Conservation (phyloP, 2,797 vertebrate genomes). For the Hypotaenidia philippensis region DNA sequence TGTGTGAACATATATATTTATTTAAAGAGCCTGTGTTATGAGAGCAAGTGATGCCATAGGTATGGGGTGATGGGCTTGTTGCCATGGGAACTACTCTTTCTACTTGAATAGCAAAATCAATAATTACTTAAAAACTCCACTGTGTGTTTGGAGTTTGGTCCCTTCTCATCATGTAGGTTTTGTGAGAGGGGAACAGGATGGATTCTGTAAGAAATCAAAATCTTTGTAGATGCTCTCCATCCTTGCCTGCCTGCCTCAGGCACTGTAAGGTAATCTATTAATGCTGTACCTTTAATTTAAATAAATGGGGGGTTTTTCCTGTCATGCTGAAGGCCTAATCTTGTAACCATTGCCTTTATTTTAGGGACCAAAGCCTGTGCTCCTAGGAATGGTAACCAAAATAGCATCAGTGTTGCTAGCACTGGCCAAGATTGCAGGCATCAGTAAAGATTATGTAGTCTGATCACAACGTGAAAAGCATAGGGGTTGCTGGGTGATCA, state of each 20-base stretch:
- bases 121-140: slow-evolving; percentile 51
- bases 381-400: neutral
- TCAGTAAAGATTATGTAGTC: neutral
- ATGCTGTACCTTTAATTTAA: neutral
- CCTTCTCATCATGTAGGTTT: neutral
- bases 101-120: slow-evolving; percentile 70
- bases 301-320: neutral
- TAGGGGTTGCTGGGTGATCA: neutral
- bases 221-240: neutral
- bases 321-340: neutral
- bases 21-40: neutral
- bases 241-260: neutral
- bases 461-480: rapidly evolving
- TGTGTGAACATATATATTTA: neutral
- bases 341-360: neutral
- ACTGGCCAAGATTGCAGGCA: neutral
- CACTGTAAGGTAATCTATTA: neutral
- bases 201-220: neutral
- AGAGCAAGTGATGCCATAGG: slow-evolving; percentile 27
- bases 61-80: slow-evolving; percentile 50
- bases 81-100: slow-evolving; percentile 63
- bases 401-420: neutral
- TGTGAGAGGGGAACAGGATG: neutral
- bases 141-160: slow-evolving; percentile 32
- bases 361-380: neutral